phyloP scores from a whole-genome alignment of 2,797 vertebrate genomes.

The Pampus argenteus region DNA sequence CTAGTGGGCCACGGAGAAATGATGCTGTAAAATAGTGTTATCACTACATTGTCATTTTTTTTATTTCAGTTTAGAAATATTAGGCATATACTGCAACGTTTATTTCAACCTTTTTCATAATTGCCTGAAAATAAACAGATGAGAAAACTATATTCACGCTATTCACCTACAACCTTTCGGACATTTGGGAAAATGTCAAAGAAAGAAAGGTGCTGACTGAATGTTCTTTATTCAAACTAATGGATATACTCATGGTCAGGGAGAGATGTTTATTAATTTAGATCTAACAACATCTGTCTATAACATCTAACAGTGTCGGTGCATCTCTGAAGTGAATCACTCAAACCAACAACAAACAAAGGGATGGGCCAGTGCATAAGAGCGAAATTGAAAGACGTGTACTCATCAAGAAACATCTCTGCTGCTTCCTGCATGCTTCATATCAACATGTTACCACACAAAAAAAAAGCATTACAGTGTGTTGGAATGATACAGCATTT shows the following conservation, averaged over 20 bases:
- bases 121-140: conserved; percentile 83
- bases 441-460: conserved; percentile 22
- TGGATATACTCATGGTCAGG: conserved; percentile 55
- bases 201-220: conserved; percentile 79
- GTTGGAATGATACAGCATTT: too few relatives aligned
- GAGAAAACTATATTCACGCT: conserved; percentile 70
- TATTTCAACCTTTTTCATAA: conserved; percentile 76
- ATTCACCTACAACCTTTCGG: conserved; percentile 78
- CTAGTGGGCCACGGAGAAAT: conserved; percentile 74
- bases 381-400: conserved; percentile 20
- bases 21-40: conserved; percentile 89
- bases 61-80: conserved; percentile 76
- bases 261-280: conserved; percentile 60
- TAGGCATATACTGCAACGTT: conserved; percentile 70
- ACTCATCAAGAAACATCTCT: conserved; percentile 5
- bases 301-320: conserved; percentile 60
- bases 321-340: conserved; percentile 71
- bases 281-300: conserved; percentile 52
- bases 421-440: conserved; percentile 58
- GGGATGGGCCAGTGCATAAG: conserved; percentile 78
- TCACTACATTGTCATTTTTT: conserved; percentile 84
- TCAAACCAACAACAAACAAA: conserved; percentile 77
- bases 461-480: conserved; percentile 16
- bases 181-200: conserved; percentile 86
- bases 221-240: conserved; percentile 77